Percentiles rank a stretch among this genome's conserved stretches.
Conservation (phyloP, 2,797 vertebrate genomes). For the Chelidonichthys spinosus region DNA sequence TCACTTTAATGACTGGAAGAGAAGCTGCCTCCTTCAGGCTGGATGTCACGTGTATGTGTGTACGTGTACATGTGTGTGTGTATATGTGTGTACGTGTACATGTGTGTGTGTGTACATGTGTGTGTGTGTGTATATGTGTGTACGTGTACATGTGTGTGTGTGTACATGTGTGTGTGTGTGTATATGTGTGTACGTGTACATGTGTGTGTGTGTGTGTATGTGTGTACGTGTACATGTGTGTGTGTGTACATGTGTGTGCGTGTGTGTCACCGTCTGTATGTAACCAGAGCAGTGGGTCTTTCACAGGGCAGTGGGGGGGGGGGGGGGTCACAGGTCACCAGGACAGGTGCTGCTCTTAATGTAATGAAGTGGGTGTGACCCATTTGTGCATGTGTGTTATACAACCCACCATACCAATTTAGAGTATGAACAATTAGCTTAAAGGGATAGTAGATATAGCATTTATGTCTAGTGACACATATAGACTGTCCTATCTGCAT, state of each 20-base stretch:
- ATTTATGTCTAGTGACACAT: too few species aligned
- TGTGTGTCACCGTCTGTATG: constrained; percentile 26
- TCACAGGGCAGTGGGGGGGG: constrained; percentile 31
- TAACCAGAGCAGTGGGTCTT: constrained; percentile 58
- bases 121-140: too few species aligned
- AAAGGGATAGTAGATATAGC: too few species aligned
- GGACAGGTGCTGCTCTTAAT: constrained; percentile 60
- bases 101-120: too few species aligned
- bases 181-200: too few species aligned
- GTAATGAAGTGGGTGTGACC: constrained; percentile 53
- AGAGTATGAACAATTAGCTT: neutral
- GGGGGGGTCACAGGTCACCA: constrained; percentile 62
- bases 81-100: neutral
- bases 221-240: too few species aligned
- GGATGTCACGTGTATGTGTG: constrained; percentile 46
- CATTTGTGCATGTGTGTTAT: constrained; percentile 31
- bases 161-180: too few species aligned
- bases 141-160: neutral
- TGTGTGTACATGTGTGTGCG: too few species aligned
- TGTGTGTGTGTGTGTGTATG: constrained; percentile 1
- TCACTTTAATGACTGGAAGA: constrained; percentile 49
- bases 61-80: neutral
- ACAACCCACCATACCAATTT: constrained; percentile 10
- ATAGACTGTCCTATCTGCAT: neutral
- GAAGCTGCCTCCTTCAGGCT: constrained; percentile 35